Conservation (phyloP, 2,888 invertebrate species). For the Xestia rhomboidea region DNA sequence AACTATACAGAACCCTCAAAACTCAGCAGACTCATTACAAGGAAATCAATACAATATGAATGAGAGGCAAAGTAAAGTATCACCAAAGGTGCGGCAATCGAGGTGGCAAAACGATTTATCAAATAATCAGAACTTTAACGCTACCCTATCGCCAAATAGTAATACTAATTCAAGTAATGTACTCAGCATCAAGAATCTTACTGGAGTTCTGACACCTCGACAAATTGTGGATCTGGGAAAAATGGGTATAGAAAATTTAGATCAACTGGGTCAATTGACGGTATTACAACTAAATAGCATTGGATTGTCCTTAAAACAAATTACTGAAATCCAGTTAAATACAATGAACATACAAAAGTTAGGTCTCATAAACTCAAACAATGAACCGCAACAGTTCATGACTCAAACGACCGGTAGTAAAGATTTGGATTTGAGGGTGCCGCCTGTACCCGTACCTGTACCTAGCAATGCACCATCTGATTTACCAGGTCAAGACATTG, state of each 20-base stretch:
- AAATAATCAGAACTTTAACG: slow-evolving; percentile 78
- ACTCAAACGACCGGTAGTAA: slow-evolving; percentile 75
- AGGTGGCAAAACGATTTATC: slow-evolving; percentile 88
- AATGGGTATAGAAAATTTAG: slow-evolving; percentile 91
- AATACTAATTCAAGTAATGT: slow-evolving; percentile 80
- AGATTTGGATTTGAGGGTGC: slow-evolving; percentile 88
- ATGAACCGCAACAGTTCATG: slow-evolving; percentile 76
- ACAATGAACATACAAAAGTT: slow-evolving; percentile 91
- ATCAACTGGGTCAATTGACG: slow-evolving; percentile 91
- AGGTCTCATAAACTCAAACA: slow-evolving; percentile 84
- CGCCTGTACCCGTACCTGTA: slow-evolving; percentile 78
- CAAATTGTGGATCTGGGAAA: slow-evolving; percentile 91
- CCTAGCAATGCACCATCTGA: slow-evolving; percentile 77
- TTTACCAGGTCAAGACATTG: slow-evolving; percentile 86
- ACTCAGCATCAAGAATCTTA: slow-evolving; percentile 90
- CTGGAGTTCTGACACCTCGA: slow-evolving; percentile 89
- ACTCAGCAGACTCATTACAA: slow-evolving; percentile 72
- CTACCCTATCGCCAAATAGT: slow-evolving; percentile 77
- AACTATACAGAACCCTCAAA: slow-evolving; percentile 85
- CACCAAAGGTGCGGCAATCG: slow-evolving; percentile 88
- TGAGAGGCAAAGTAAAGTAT: slow-evolving; percentile 84
- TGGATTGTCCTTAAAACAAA: slow-evolving; percentile 91
- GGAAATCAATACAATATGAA: slow-evolving; percentile 79
- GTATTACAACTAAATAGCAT: slow-evolving; percentile 91
- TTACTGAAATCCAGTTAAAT: slow-evolving; percentile 91